These are phyloP conservation scores for Magallana nippona DNA, from an alignment of 2,888 invertebrate species.

Conservation along the genomic window DNA sequence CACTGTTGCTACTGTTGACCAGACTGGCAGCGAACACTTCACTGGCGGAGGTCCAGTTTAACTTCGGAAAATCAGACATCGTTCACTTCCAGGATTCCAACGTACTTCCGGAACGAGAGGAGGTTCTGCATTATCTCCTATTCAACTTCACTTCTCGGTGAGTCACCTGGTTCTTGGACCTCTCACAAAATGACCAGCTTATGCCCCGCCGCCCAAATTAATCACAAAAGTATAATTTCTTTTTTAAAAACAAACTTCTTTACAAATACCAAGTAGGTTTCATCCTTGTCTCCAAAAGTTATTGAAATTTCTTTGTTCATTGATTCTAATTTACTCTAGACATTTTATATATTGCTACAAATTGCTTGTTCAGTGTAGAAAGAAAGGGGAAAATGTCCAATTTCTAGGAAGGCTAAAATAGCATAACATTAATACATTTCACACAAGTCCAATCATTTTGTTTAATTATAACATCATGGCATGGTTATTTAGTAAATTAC, in stretches of 20 bases:
- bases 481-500: background rate
- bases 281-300: constrained; percentile 26
- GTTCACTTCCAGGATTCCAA: constrained; percentile 68
- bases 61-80: constrained; percentile 1
- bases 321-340: background rate
- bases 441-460: background rate
- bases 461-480: background rate
- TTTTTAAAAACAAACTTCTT: too few species aligned
- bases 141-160: constrained; percentile 66
- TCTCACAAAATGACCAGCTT: background rate
- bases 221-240: background rate
- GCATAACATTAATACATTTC: background rate
- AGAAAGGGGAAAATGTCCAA: background rate
- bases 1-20: constrained; percentile 50
- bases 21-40: constrained; percentile 1
- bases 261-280: background rate
- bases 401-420: background rate
- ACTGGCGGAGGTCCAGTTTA: constrained; percentile 1
- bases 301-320: background rate
- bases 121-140: constrained; percentile 65
- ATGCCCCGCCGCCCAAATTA: background rate
- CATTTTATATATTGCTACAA: background rate
- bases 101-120: constrained; percentile 66
- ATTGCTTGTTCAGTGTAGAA: constrained; percentile 14
- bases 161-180: constrained; percentile 43